These are phyloP conservation scores for Caenorhabditis plicata DNA, from an alignment of 2,888 invertebrate species.

Conservation along the genomic window DNA sequence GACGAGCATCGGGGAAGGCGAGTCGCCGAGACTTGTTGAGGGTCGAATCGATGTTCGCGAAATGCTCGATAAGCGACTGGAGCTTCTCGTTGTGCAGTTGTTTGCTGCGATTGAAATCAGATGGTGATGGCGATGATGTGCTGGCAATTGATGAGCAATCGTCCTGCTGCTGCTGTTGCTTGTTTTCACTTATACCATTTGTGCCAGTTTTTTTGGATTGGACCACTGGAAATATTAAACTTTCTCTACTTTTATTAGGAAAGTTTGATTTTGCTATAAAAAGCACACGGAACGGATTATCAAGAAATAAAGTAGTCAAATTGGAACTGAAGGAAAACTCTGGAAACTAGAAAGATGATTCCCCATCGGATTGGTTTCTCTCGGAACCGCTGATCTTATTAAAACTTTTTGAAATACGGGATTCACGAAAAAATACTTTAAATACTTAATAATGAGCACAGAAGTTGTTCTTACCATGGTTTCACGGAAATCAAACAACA, in stretches of 20 bases:
- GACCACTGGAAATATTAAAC: slow-evolving; percentile 5
- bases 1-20: slow-evolving; percentile 17
- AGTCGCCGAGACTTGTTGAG: slow-evolving; percentile 26
- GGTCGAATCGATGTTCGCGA: slow-evolving; percentile 30
- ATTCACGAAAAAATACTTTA: too few species aligned
- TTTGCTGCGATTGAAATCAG: neutral
- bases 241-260: neutral
- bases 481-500: too few species aligned
- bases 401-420: too few species aligned
- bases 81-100: too few species aligned
- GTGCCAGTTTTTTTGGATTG: slow-evolving; percentile 5
- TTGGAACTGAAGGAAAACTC: too few species aligned
- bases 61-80: slow-evolving; percentile 13
- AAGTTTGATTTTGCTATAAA: neutral
- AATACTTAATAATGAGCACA: too few species aligned
- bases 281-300: too few species aligned
- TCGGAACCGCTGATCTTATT: too few species aligned
- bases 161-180: neutral
- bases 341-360: too few species aligned
- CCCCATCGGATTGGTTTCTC: too few species aligned
- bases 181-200: neutral
- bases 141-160: slow-evolving; percentile 5
- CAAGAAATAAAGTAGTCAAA: too few species aligned
- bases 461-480: too few species aligned
- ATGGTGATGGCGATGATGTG: neutral